Conservation (phyloP, 2,888 invertebrate species). For the Tupiocoris notatus region DNA sequence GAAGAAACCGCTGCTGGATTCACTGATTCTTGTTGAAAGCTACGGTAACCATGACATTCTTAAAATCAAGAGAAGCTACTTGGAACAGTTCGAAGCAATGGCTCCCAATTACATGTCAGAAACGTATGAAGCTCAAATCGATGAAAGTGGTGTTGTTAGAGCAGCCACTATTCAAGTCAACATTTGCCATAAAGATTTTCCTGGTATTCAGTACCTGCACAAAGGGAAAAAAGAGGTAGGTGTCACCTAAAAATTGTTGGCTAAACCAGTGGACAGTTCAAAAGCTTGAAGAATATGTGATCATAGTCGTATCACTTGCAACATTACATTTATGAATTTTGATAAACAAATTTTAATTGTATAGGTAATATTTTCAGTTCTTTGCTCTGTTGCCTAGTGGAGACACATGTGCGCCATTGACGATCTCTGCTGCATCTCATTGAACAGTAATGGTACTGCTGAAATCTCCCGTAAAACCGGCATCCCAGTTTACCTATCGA, state of each 20-base stretch:
- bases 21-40: slow-evolving; percentile 60
- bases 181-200: slow-evolving; percentile 64
- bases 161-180: slow-evolving; percentile 69
- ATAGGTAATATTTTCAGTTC: too few species aligned
- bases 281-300: too few species aligned
- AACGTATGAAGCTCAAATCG: slow-evolving; percentile 67
- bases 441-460: slow-evolving; percentile 67
- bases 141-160: slow-evolving; percentile 84
- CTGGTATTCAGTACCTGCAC: slow-evolving; percentile 67
- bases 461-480: slow-evolving; percentile 75
- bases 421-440: slow-evolving; percentile 78
- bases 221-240: slow-evolving; percentile 64
- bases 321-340: too few species aligned
- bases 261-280: too few species aligned
- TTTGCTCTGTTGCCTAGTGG: too few species aligned
- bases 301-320: too few species aligned
- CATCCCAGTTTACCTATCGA: slow-evolving; percentile 73
- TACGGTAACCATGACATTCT: slow-evolving; percentile 60
- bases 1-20: slow-evolving; percentile 71
- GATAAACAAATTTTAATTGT: too few species aligned
- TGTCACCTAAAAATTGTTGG: slow-evolving; percentile 21
- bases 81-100: slow-evolving; percentile 75
- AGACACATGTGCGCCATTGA: slow-evolving; percentile 74
- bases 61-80: slow-evolving; percentile 75
- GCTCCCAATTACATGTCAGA: slow-evolving; percentile 81